Base-by-base conservation (phyloP, 2,888 invertebrate species). In the Saturnia pavonia region DNA sequence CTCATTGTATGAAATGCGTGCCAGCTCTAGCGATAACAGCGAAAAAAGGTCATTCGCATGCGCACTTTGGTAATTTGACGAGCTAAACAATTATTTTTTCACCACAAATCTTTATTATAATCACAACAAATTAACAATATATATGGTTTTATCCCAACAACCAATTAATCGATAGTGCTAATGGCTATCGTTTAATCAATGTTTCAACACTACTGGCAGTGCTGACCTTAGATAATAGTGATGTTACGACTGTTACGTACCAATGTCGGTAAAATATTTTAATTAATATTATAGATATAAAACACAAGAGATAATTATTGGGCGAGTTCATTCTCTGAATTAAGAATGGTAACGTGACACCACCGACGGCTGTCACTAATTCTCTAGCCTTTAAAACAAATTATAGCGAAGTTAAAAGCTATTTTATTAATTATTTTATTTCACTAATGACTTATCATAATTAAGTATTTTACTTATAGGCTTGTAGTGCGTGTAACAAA, bases 291-390 rank as follows among this genome's bases (percentile, higher is more conserved):
- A 75, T 48, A 6, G 6, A 34, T 71, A 71, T 57, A 54, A 63
- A 42, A 69, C 1, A 19, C 43, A 69, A 69, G 70, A 71, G 42
- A 69, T 48, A 19, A 42, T 66, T 54, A 66, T 70, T 54, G 67
- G 70, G 66, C 66, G 70, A 70, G 27, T 34, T 72, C 66, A 60
- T 75, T 76, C 71, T 76, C 73, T 75, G 73, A 69, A 72, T 51
- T 27, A 69, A 63, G 70, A 73, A 88, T 90, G 93, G 93, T 93
- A 93, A 93, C 93, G 88, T 89, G 90, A 91, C 90, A 89, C 93
- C 93, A 93, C 93, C 93, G 82, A 91, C 88, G 90, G 91, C 92
- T 90, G 91, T 88, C 90, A 88, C 86, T 87, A 88, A 83, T 82
- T 83, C 77, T 80, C 82, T 87, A 88, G 81, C 78, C 79, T 82